Percentiles rank a stretch among this genome's conserved stretches.
phyloP scores from a whole-genome alignment of 2,888 invertebrate genomes.

The Sarcophaga carnaria region DNA sequence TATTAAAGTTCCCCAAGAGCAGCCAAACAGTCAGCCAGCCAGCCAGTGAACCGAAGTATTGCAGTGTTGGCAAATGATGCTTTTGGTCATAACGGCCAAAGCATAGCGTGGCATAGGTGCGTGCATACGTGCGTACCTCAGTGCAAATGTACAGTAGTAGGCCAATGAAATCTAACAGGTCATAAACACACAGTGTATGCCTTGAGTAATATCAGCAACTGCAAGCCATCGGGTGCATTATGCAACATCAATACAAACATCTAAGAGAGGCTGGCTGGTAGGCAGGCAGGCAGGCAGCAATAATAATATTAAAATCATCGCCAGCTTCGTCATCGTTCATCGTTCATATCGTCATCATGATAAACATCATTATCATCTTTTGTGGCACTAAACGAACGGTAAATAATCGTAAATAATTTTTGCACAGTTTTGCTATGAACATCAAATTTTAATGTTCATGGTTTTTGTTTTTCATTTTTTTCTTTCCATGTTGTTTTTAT shows the following conservation, averaged over 20 bases:
- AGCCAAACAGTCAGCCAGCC: too few species aligned
- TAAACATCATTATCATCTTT: constrained; percentile 26
- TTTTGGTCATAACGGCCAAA: constrained; percentile 1
- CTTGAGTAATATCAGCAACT: too few species aligned
- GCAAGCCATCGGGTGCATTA: too few species aligned
- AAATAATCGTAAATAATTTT: constrained; percentile 61
- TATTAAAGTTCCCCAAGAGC: too few species aligned
- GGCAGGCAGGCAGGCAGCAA: background rate
- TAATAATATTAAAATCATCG: constrained; percentile 41
- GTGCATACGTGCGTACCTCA: background rate
- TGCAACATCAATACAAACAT: too few species aligned
- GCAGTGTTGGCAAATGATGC: background rate
- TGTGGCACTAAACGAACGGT: constrained; percentile 32
- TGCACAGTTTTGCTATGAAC: constrained; percentile 40
- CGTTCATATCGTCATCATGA: constrained; percentile 9
- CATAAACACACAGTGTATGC: constrained; percentile 21
- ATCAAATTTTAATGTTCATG: constrained; percentile 22
- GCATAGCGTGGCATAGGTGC: background rate
- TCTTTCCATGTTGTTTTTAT: background rate
- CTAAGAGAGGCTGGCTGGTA: background rate
- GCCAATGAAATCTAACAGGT: constrained; percentile 44
- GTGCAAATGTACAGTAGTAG: constrained; percentile 28
- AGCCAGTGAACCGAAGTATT: constrained; percentile 19
- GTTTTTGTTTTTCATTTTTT: too few species aligned
- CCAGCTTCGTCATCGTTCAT: constrained; percentile 18